Base-by-base conservation (phyloP, 2,888 invertebrate genomes). In the Dolichopus griseipennis region DNA sequence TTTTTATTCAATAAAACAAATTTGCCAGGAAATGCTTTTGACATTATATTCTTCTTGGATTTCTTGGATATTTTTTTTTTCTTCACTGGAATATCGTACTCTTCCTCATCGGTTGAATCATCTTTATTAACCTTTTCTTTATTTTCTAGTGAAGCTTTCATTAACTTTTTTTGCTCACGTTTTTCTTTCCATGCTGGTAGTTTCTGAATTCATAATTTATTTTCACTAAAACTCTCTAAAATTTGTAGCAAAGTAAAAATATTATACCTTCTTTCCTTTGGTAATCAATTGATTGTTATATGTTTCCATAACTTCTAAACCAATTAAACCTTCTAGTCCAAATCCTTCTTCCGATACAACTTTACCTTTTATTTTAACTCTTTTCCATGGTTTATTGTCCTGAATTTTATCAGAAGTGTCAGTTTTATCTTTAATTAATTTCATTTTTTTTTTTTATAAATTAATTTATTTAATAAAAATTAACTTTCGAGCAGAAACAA, bases 231-330 rank as follows among this genome's bases (percentile, higher is more conserved):
- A 10, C 8, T 34, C 18, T 52, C 8, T 37, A 27, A 27, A 37
- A 61, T 61, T n/a, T 18, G 15, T 9, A n/a, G 52, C 2, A n/a
- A n/a, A 61, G 4, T n/a, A 18, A n/a, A 61, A 10, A 37, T 37
- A 12, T 10, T 78, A n/a, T 80, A 83, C 82, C 80, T 83, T 81
- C 76, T 80, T 73, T 5, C 73, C 6, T 74, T 71, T 69, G 71
- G 78, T 76, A 72, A 86, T 83, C 64, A 88, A 66, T 8, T 70
- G 67, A 1, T 75, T 77, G 70, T 85, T 84, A 76, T 92, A 92
- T 72, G 88, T 86, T 5, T 85, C 85, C 70, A 93, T 86, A 75
- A 92, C 92, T 80, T 93, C 92, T 64, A 93, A 84, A 1, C 90
- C 92, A 52, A 91, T 84, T 70, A 93, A 84, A 15, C 89, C 90